Conservation (phyloP, 2,113 vertebrate genomes). For the Hemiprocne comata region DNA sequence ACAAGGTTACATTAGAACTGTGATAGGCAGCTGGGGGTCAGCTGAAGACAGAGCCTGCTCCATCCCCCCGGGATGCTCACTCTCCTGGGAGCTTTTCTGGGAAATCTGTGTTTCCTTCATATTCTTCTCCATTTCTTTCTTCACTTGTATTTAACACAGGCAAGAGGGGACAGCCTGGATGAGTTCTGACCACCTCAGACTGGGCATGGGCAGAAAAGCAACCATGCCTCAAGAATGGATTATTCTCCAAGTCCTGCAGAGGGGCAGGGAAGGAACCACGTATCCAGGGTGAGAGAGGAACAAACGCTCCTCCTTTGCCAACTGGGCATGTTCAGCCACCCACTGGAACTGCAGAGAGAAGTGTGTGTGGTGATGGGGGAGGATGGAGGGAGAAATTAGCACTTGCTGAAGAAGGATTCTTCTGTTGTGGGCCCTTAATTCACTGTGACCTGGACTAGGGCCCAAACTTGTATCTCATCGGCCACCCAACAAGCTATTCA, state of each 20-base stretch:
- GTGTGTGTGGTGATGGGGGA: neutral
- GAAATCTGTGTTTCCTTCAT: neutral
- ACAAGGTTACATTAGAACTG: conserved; percentile 45
- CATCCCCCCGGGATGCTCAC: neutral
- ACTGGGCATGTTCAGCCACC: accelerated
- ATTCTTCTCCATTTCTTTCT: neutral
- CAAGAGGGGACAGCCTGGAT: neutral
- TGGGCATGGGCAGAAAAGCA: accelerated
- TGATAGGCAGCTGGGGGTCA: conserved; percentile 51
- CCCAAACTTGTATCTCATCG: neutral
- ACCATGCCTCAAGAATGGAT: accelerated
- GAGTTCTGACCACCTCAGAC: neutral
- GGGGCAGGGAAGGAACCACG: neutral
- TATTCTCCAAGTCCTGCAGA: neutral
- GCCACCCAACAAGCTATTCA: neutral
- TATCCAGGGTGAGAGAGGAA: neutral
- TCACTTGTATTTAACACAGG: neutral
- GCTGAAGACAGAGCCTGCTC: conserved; percentile 20
- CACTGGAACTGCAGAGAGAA: accelerated
- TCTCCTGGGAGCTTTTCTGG: neutral
- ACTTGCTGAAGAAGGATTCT: neutral
- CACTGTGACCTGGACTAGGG: neutral
- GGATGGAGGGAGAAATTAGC: neutral
- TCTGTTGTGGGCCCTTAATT: neutral
- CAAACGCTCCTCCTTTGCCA: neutral